Evolutionary conservation across 2,797 vertebrate species (phyloP), one percentile per base, ranked within the genome.

Genomic region (Odontamblyopus rebecca): DNA sequence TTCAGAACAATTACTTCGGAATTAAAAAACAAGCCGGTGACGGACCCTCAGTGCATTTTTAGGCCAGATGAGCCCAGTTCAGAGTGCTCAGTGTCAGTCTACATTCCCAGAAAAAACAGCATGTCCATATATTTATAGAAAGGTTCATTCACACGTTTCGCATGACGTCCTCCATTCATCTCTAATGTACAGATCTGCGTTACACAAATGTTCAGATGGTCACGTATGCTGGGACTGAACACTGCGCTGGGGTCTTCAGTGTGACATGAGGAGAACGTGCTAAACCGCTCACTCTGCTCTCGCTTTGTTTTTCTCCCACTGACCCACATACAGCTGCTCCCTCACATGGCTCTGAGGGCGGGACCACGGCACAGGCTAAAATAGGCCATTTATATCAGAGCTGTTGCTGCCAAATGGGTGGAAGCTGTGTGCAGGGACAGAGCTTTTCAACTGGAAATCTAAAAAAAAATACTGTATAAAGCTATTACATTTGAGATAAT

Each of bases 261-360:
- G 71, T 73, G 75, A 85, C 72, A 86, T 89, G 81, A 80, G 79
- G 84, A 87, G 83, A 89, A 86, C 75, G 81, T 88, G 90, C 79
- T 90, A 88, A 92, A 89, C 85, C 73, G 30, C 48, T 38, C 32
- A 61, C 73, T 12, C 48, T 73, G 57, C 73, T 71, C 80, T 80
- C 8, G 35, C 35, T 84, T 87, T 90, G 87, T 91, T 85, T 83
- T 81, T 78, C 77, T 86, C 80, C 83, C 79, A 85, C 83, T 93
- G 91, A 93, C 90, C 92, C 86, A 92, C 80, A 92, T 90, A 74
- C 11, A 59, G 76, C 83, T 85, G 85, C 85, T 90, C 79, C 76
- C 57, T 64, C 75, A 84, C 77, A 83, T 86, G 83, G 84, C 79
- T 80, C 86, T 82, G 74, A 71, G 75, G 82, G 76, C 72, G 68